Base-by-base conservation (phyloP, 2,888 invertebrate genomes). In the Chrysolina haemoptera region DNA sequence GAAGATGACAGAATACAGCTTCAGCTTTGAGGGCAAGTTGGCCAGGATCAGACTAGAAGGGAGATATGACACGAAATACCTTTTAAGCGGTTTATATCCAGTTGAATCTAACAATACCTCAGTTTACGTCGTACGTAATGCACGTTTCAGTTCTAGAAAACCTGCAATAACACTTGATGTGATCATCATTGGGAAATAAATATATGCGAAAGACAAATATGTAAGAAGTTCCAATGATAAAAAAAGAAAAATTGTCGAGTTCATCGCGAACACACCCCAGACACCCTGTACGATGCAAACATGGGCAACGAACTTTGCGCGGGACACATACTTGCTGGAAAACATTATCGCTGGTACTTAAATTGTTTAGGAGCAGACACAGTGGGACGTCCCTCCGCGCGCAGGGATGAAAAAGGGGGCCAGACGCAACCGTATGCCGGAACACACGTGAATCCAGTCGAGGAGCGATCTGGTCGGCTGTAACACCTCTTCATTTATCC, bases 401-500 rank as follows among this genome's bases (percentile, higher is more conserved):
- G 62, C 71, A 69, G 73, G 66, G 41, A 20, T 66, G 59, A 59
- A 59, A 48, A 62, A 20, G 22, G 18, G 18, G 68, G 12, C 62
- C 73, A 68, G 62, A 41, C 40, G 18, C 46, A 41, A 55, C 55
- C 53, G 46, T 63, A 46, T 27, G 20, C 5, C 40, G 5, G 22
- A 20, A 41, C 16, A 46, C 16, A 53, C 14, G 9, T n/a, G 43
- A n/a, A 46, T 62, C 48, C 20, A 35, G 62, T 18, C 68, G n/a
- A 18, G 59, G 59, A 68, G 68, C 48, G 22, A 22, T 41, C 73
- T 82, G 85, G 80, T 70, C 76, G 73, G 81, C 80, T 82, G 84
- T 79, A 84, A 84, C 85, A 85, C 86, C 85, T 86, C 85, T 85
- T 85, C 85, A 85, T 85, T 86, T 85, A 85, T 84, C 82, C 81